A percentile compares a stretch with the other conserved stretches of the same genome.
Evolutionary conservation across 2,888 invertebrate species (phyloP).

Genomic region (Muschampia plurimacula): DNA sequence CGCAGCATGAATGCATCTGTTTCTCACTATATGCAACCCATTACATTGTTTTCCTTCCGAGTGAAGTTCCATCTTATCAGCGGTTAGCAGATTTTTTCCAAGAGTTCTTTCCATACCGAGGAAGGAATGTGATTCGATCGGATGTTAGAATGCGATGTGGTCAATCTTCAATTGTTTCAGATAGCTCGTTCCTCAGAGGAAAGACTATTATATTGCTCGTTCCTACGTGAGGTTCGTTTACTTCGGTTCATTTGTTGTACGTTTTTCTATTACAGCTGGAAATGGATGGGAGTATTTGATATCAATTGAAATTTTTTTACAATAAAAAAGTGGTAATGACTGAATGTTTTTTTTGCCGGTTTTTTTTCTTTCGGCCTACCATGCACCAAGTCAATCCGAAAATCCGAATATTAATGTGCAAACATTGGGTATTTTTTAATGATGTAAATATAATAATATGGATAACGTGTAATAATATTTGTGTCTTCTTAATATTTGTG

Average conservation of each 20-base stretch:
- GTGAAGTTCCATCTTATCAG: background rate
- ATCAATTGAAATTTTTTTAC: background rate
- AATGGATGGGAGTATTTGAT: background rate
- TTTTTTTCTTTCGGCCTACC: too few relatives aligned
- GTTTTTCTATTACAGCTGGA: background rate
- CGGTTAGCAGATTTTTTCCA: constrained; percentile 21
- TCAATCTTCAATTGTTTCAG: constrained; percentile 12
- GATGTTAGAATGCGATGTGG: background rate
- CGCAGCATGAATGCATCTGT: constrained; percentile 23
- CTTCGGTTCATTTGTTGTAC: background rate
- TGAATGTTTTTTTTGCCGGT: too few relatives aligned
- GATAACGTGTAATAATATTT: too few relatives aligned
- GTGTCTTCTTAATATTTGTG: too few relatives aligned
- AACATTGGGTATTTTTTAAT: too few relatives aligned
- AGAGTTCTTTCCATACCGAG: constrained; percentile 7
- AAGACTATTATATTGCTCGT: too few relatives aligned
- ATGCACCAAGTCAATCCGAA: too few relatives aligned
- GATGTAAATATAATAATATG: too few relatives aligned
- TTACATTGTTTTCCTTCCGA: constrained; percentile 57
- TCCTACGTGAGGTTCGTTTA: constrained; percentile 5
- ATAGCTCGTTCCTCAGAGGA: background rate
- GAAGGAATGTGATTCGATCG: constrained; percentile 31
- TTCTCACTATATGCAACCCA: constrained; percentile 41
- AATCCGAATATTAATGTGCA: background rate
- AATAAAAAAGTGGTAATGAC: background rate